Base-by-base conservation (phyloP, 2,113 vertebrate genomes). In the Alaudala cheleensis region DNA sequence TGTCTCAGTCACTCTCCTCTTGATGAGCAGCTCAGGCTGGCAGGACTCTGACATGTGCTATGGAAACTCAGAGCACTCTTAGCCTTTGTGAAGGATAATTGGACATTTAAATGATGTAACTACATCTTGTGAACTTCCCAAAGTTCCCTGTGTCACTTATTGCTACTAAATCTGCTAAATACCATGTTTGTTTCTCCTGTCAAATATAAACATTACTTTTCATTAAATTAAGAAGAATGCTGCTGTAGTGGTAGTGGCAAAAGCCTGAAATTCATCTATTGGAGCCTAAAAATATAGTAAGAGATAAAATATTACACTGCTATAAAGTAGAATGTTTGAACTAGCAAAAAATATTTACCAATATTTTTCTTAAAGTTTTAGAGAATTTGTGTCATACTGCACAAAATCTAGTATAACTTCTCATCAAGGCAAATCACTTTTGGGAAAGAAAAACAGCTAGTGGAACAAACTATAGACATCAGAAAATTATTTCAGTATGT, bases 41-140 rank as follows among this genome's bases (percentile, higher is more conserved):
- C 92, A 95, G 90, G 93, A 95, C 93, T 84, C 88, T 97, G 97
- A 97, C 92, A 96, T 88, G 77, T 97, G 94, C 93, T 92, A 92
- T 95, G 86, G 93, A 97, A 98, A 94, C 95, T 97, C 93, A 49
- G 40, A 96, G 96, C 81, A 96, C 94, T 97, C 96, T 94, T 96
- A 96, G 96, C 93, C 97, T 98, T 97, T 97, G 93, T 97, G 97
- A 97, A 90, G 91, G 76, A 76, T 73, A 96, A 95, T 92, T 73
- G 93, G 79, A 82, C n/a, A 62, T 81, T 81, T 91, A 92, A 91
- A 91, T 86, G 73, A 85, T 25, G 74, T 7, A 82, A 51, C 26
- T 78, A 11, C 70, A 89, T 80, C 65, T 77, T 81, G 72, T 3
- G 58, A 87, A 88, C 70, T 79, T 80, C 64, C 50, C 66, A 61